Base-by-base conservation (phyloP, 30 jellyfish, hydroid and myxozoan genomes). In the Aurelia sp. region DNA sequence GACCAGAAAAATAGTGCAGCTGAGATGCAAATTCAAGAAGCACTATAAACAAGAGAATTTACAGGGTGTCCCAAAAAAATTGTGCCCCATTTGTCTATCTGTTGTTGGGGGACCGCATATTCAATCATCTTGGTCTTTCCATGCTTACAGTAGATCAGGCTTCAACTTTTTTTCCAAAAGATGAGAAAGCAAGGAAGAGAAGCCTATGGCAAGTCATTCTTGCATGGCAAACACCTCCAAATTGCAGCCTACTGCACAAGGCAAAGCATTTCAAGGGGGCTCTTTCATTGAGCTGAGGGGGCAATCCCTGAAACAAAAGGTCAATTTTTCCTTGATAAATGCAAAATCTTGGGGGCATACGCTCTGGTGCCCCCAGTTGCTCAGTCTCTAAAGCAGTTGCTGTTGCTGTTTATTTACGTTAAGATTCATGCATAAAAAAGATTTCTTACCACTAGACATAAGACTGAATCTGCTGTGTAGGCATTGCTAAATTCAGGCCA, bases 381-480 rank as follows among this genome's bases (percentile, higher is more conserved):
- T 27, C 33, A 27, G 33, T 2, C 33, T 27, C 33, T 8, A 72
- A 8, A 72, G 18, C 8, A n/a, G 33, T 16, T 0, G 17, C 6
- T 22, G 35, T 10, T 68, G 18, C n/a, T 22, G 7, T n/a, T n/a
- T n/a, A 41, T 13, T 13, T 63, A 13, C 7, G 35, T n/a, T 0
- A 8, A 63, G 18, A 63, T 38, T 38, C 50, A 7, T 38, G 3
- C 50, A 38, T 38, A 38, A 4, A 5, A 38, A 38, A 44, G 8
- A 44, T 44, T 44, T 44, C 78, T 59, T 79, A 79, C 89, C 89
- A 79, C 89, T 40, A 79, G 47, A 79, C 51, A 81, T 22, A 38
- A 18, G 12, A 79, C 51, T 62, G 89, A 79, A 79, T 79, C 89
- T 35, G 72, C 80, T 11, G 66, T 38, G 63, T 63, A 17, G 13